Base-by-base conservation (phyloP, 2,113 vertebrate genomes). In the Pteronura brasiliensis region DNA sequence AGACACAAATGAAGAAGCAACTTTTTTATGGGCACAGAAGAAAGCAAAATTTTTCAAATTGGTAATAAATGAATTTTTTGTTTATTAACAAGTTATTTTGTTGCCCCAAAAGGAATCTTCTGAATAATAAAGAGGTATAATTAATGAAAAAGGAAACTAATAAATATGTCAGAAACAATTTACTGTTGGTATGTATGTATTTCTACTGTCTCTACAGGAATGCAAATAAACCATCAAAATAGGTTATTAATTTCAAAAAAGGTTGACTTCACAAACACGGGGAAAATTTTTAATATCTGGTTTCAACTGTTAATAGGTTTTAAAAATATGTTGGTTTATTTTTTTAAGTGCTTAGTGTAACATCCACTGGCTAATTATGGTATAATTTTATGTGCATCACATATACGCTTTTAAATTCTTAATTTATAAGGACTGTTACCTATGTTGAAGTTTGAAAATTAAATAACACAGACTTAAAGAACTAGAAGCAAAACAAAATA, bases 1-100 rank as follows among this genome's bases (percentile, higher is more conserved):
- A 91, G 5, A 49, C 90, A 69, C 4, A 93, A 93, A 55, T 80
- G 57, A 95, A 67, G 57, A 95, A 67, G 76, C 95, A 95, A 97
- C 25, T 14, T 17, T 80, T 71, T 65, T 76, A 49, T 77, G 36
- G 25, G 79, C 84, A 88, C 2, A 0, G n/a, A 76, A 76, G 47
- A 98, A 77, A 93, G 27, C 10, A 25, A n/a, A 93, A 74, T 1
- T 63, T 95, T 97, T 67, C 59, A 88, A 82, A 65, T 93, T 23
- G 88, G 52, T 25, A 96, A 27, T 97, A 93, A 95, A 80, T 57
- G 79, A 86, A 95, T 90, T 95, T 98, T 80, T 2, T 94, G 7
- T 94, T 98, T 97, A 31, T 86, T 91, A 31, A 59, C 69, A 95
- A 95, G 9, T 96, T 96, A 93, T 89, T 98, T 31, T 92, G 81